Evolutionary conservation across 2,797 vertebrate species (phyloP).

Genomic region (Amazona finschi): DNA sequence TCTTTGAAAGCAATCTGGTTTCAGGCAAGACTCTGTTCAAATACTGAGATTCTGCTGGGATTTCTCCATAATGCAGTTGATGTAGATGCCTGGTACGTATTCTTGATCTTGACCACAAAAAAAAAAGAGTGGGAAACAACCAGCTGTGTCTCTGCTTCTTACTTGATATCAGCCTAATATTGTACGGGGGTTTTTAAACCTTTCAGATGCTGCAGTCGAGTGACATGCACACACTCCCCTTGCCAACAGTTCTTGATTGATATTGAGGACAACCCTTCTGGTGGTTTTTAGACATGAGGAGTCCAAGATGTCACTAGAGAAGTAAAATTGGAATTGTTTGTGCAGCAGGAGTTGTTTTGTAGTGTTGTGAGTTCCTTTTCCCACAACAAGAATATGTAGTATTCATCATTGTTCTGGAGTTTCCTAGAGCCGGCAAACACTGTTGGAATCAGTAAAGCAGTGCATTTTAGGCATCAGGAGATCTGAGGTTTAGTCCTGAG

Average conservation of each 20-base stretch:
- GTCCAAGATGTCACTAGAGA: accelerated
- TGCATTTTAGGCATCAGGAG: not conserved
- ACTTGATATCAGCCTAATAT: not conserved
- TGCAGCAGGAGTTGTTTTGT: not conserved
- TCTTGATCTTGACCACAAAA: not conserved
- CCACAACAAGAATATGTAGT: accelerated
- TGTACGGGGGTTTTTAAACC: not conserved
- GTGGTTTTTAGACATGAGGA: not conserved
- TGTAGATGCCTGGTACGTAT: not conserved
- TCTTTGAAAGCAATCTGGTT: not conserved
- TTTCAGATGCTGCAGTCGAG: not conserved
- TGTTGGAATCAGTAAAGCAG: not conserved
- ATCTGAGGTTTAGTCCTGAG: not conserved
- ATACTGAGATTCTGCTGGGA: accelerated
- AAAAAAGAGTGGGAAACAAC: accelerated
- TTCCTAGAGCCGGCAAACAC: accelerated
- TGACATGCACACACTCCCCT: not conserved
- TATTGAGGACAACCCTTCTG: not conserved
- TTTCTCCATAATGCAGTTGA: not conserved
- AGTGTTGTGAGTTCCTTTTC: accelerated
- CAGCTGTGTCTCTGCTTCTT: not conserved
- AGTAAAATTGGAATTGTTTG: not conserved
- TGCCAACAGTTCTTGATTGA: not conserved
- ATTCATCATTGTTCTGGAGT: accelerated
- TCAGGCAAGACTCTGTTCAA: accelerated